Percentiles rank a stretch among this genome's conserved stretches.
Conservation (phyloP, 2,113 vertebrate genomes). For the Burhinus oedicnemus region DNA sequence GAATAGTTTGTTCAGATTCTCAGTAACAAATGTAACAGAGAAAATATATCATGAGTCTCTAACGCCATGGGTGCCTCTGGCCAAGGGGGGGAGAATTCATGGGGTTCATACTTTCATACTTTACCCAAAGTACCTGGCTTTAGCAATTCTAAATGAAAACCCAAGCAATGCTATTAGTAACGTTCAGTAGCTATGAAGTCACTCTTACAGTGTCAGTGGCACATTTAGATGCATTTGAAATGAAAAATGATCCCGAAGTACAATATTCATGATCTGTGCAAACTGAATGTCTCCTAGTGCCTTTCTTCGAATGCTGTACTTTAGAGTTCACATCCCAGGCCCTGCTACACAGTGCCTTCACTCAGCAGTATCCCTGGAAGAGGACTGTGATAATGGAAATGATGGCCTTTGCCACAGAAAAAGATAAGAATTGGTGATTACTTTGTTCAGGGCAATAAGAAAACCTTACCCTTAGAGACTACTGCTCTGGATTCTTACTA, state of each 20-base stretch:
- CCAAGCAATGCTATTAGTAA: not conserved
- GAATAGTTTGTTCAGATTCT: not conserved
- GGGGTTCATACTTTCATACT: not conserved
- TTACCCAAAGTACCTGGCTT: not conserved
- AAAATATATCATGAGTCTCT: not conserved
- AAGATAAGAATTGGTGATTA: not conserved
- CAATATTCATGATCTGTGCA: not conserved
- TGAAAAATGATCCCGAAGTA: not conserved
- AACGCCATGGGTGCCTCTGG: not conserved
- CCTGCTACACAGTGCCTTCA: not conserved
- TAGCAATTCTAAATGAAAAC: not conserved
- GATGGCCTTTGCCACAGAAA: not conserved
- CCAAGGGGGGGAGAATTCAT: not conserved
- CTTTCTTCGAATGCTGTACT: not conserved
- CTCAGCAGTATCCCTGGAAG: not conserved
- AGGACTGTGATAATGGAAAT: not conserved
- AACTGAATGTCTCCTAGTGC: not conserved
- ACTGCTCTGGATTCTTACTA: not conserved
- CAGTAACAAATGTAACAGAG: not conserved
- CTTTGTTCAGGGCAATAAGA: not conserved
- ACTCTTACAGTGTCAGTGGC: not conserved
- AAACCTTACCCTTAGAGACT: not conserved
- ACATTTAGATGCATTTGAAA: not conserved
- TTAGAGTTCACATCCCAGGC: not conserved
- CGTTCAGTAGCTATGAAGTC: not conserved